Evolutionary conservation across 2,888 invertebrate species (phyloP), one percentile per base, ranked within the genome.

Genomic region (Platycheirus rosarum): DNA sequence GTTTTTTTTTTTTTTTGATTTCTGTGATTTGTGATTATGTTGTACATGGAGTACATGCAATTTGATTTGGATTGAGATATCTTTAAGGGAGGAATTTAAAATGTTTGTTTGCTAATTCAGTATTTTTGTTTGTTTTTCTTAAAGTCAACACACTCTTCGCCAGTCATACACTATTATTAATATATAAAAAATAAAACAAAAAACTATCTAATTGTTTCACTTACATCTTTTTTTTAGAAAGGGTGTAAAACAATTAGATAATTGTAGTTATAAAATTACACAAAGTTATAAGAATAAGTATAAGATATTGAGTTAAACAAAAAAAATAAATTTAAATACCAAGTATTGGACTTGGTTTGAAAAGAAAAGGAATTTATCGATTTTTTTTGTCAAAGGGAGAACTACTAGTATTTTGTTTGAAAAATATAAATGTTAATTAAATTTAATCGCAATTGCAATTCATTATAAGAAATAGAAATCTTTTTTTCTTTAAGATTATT

Each of bases 131-230:
- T 35, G 55, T 32, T 60, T 51, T 68, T n/a, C n/a, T n/a, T 11
- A 44, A 73, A 71, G 63, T 82, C 82, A 82, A 82, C 82, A 82
- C 82, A 82, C 82, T 82, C 82, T 82, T 82, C 82, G 82, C 57
- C 82, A 82, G 77, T 82, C 82, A 82, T 82, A 82, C 82, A 82
- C 77, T 82, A 77, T 73, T 71, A 76, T 77, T 71, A 66, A 62
- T 66, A 60, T 55, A 40, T 20, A 23, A 37, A 11, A 55, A 55
- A 23, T n/a, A 76, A 77, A 71, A 71, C 71, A 68, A 62, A 77
- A 73, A 68, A 73, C 68, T 73, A 77, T 82, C 80, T 73, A 82
- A 82, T 18, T 76, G 71, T 77, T 77, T 70, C 60, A 71, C 71
- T 77, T 77, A 66, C 70, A 76, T 65, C 51, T 57, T 53, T 55